These are phyloP conservation scores for Colossoma macropomum DNA, from an alignment of 2,113 vertebrate genomes.

Conservation along the genomic window DNA sequence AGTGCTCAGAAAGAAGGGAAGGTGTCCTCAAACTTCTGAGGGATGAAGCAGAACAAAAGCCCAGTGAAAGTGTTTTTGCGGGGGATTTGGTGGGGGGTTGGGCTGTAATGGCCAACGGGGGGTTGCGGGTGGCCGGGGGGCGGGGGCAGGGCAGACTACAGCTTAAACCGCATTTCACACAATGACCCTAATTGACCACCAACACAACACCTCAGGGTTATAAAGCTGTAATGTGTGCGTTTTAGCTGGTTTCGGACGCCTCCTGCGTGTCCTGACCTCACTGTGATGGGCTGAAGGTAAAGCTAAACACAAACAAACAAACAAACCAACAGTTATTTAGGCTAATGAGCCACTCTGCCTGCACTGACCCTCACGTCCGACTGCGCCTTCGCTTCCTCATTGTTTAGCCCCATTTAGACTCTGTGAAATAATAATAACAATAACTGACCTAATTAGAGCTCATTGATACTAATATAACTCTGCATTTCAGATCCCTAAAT, in stretches of 20 bases:
- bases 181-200: conserved; percentile 66
- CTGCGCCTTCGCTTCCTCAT: no score
- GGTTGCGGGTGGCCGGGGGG: not conserved
- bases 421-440: no score
- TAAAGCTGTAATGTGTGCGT: conserved; percentile 69
- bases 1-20: no score
- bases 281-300: not conserved
- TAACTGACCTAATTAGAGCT: no score
- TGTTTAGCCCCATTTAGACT: no score
- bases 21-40: no score
- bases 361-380: no score
- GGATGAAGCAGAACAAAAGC: not conserved
- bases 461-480: no score
- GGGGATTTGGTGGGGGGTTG: no score
- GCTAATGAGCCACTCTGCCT: no score
- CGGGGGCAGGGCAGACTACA: conserved; percentile 10
- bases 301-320: not conserved
- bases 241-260: conserved; percentile 50
- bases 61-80: not conserved
- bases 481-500: no score
- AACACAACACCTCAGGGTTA: conserved; percentile 63
- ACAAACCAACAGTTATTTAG: not conserved
- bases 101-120: no score
- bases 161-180: conserved; percentile 58
- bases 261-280: conserved; percentile 27